Conservation (phyloP, 1,140 invertebrate genomes). For the Diprion similis region DNA sequence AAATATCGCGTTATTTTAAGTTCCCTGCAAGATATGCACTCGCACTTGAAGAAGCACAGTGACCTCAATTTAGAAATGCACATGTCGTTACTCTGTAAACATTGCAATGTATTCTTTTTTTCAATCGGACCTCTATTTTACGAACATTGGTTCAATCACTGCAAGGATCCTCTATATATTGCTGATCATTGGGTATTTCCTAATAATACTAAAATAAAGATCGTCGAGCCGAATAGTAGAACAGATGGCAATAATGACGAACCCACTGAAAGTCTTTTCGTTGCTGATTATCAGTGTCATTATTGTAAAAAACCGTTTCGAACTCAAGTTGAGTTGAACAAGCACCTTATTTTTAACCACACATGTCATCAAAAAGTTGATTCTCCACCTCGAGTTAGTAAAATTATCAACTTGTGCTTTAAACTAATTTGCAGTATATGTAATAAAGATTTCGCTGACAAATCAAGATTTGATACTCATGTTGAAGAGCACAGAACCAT, state of each 20-base stretch:
- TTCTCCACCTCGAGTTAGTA: not conserved
- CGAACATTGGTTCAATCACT: conserved; percentile 51
- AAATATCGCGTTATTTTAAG: conserved; percentile 38
- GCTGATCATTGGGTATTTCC: conserved; percentile 47
- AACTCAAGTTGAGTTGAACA: conserved; percentile 29
- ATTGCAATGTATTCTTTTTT: conserved; percentile 53
- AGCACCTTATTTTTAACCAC: conserved; percentile 31
- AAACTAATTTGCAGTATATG: conserved; percentile 35
- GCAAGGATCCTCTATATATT: conserved; percentile 41
- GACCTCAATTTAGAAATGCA: conserved; percentile 27
- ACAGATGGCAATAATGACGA: conserved; percentile 8
- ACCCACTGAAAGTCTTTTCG: conserved; percentile 36
- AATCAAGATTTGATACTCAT: conserved; percentile 36
- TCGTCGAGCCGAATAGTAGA: not conserved
- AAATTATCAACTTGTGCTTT: conserved; percentile 7
- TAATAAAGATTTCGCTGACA: conserved; percentile 29
- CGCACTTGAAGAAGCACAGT: conserved; percentile 43
- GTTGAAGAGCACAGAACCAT: conserved; percentile 28
- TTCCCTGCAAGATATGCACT: conserved; percentile 37
- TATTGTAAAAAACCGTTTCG: conserved; percentile 43
- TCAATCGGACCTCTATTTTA: conserved; percentile 46
- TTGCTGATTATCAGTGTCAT: conserved; percentile 51
- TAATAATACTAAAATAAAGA: conserved; percentile 20
- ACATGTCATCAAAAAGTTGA: not conserved
- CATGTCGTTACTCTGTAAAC: conserved; percentile 47